phyloP scores from a whole-genome alignment of 2,113 vertebrate genomes.

The Notarius quadriscutis region DNA sequence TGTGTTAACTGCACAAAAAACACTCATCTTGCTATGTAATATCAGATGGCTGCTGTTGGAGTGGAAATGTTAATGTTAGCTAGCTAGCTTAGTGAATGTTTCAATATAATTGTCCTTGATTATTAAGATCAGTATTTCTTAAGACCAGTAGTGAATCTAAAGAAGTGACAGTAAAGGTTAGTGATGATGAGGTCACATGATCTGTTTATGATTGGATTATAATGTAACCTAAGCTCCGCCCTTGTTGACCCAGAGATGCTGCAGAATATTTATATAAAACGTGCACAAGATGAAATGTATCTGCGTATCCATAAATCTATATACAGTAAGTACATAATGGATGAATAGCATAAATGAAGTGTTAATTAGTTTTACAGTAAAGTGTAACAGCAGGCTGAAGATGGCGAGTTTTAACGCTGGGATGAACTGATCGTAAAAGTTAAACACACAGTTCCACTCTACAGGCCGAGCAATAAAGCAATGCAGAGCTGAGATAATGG shows the following conservation, averaged over 20 bases:
- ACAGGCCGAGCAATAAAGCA: not conserved
- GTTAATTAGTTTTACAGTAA: not conserved
- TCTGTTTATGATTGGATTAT: not conserved
- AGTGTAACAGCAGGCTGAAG: not conserved
- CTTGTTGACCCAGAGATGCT: not conserved
- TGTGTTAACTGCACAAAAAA: too few species aligned
- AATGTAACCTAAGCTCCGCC: not conserved
- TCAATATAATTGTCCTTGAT: too few species aligned
- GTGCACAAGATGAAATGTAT: not conserved
- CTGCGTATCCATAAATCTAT: not conserved
- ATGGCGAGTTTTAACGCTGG: not conserved
- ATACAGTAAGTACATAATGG: not conserved
- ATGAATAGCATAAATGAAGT: not conserved
- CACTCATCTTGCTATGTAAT: too few species aligned
- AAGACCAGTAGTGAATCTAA: too few species aligned
- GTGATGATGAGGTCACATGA: not conserved
- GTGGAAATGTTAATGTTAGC: not conserved
- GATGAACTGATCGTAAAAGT: not conserved
- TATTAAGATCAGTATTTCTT: too few species aligned
- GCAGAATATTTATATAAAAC: not conserved
- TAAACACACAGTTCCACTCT: not conserved
- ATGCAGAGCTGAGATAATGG: conserved; percentile 6
- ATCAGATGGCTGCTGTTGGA: too few species aligned
- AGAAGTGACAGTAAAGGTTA: too few species aligned
- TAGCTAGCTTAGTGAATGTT: not conserved